These are phyloP conservation scores for Cebidichthys violaceus DNA, from an alignment of 2,113 vertebrate genomes.

Conservation along the genomic window DNA sequence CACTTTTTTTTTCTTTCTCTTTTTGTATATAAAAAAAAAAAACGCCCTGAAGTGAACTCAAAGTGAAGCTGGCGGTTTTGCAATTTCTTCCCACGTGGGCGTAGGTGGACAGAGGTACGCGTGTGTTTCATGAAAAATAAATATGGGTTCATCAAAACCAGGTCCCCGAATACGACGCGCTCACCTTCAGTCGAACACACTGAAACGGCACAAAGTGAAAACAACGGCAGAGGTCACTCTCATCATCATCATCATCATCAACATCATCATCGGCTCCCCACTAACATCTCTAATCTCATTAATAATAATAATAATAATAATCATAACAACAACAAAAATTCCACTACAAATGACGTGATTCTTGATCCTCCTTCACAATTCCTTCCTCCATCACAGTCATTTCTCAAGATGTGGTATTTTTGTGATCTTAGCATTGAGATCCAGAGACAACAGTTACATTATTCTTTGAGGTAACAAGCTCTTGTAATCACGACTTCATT, in stretches of 20 bases:
- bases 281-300: neutral
- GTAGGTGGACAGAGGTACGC: slow-evolving; percentile 28
- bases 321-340: neutral
- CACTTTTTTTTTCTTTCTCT: neutral
- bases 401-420: neutral
- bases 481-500: neutral
- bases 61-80: slow-evolving; percentile 56
- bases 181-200: slow-evolving; percentile 22
- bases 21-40: slow-evolving; percentile 57
- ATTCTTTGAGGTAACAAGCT: neutral
- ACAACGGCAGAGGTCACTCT: slow-evolving; percentile 8
- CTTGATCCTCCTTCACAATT: slow-evolving; percentile 1
- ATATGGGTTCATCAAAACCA: slow-evolving; percentile 24
- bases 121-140: slow-evolving; percentile 43
- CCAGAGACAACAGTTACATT: neutral
- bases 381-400: neutral
- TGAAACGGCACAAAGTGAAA: slow-evolving; percentile 16
- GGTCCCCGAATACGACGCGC: neutral
- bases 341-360: neutral
- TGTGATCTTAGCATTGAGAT: neutral
- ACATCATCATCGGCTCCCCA: neutral
- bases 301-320: neutral
- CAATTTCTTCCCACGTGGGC: slow-evolving; percentile 15
- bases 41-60: slow-evolving; percentile 44
- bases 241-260: neutral